Evolutionary conservation across 37 sponge, comb jelly and placozoan genomes (phyloP).

Genomic region (Theonella swinhoei): DNA sequence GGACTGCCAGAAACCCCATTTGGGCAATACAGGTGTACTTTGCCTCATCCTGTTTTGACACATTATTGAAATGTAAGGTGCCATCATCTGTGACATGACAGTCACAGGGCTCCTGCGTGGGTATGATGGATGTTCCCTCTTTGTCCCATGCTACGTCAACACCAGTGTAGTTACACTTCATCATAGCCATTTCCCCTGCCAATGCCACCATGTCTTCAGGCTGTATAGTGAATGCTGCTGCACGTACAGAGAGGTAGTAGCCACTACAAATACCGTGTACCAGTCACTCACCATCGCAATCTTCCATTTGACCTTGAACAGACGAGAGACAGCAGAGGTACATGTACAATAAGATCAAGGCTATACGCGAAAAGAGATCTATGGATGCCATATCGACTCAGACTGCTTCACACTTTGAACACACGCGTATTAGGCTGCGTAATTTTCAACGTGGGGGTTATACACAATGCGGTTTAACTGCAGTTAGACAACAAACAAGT

Average conservation of each 20-base stretch:
- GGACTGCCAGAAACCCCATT: neutral
- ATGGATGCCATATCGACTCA: too few species aligned
- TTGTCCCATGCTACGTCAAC: neutral
- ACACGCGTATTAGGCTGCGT: too few species aligned
- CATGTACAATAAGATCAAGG: too few species aligned
- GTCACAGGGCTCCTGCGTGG: neutral
- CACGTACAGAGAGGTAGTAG: neutral
- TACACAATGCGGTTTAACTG: too few species aligned
- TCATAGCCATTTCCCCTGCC: neutral
- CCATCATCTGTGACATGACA: neutral
- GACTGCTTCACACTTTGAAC: too few species aligned
- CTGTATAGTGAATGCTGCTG: neutral
- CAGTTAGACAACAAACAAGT: too few species aligned
- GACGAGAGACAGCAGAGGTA: too few species aligned
- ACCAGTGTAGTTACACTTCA: constrained; percentile 5
- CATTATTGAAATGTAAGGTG: neutral
- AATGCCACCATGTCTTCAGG: neutral
- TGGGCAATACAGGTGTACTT: neutral
- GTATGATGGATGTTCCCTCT: neutral
- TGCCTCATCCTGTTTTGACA: neutral
- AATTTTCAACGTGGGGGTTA: too few species aligned
- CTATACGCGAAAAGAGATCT: too few species aligned
- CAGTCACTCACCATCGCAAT: too few species aligned
- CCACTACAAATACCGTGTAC: too few species aligned
- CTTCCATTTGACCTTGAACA: too few species aligned